Percentiles rank a stretch among this genome's conserved stretches.
These are phyloP conservation scores for Papilio demoleus DNA, from an alignment of 2,888 invertebrate species.

Conservation along the genomic window DNA sequence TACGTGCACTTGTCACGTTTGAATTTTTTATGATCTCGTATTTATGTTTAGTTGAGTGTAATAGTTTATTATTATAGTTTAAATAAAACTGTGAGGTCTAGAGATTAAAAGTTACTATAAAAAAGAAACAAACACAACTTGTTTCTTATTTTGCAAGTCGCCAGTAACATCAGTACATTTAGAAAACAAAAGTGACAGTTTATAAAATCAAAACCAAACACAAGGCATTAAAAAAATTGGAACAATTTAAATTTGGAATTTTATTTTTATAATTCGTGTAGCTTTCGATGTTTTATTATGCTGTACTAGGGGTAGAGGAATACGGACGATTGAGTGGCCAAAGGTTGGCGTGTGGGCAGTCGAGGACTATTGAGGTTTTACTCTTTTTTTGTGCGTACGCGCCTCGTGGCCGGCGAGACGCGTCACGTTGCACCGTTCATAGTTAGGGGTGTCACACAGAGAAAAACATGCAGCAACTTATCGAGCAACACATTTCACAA, in stretches of 20 bases:
- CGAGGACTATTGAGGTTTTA: constrained; percentile 75
- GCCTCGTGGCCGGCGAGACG: constrained; percentile 49
- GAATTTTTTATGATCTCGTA: constrained; percentile 6
- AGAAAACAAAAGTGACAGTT: not conserved
- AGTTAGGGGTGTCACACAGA: constrained; percentile 29
- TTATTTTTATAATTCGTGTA: constrained; percentile 38
- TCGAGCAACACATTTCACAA: not conserved
- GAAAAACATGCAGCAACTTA: not conserved
- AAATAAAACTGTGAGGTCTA: not conserved
- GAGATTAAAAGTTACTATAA: not conserved
- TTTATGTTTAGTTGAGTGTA: not conserved
- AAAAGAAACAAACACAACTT: not conserved
- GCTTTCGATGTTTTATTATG: constrained; percentile 57
- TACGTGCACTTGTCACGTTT: constrained; percentile 22
- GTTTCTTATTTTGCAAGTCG: not conserved
- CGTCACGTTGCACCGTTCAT: constrained; percentile 43
- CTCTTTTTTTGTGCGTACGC: constrained; percentile 69
- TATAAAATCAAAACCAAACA: not conserved
- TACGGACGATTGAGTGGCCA: constrained; percentile 79
- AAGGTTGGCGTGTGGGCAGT: constrained; percentile 80
- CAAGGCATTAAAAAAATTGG: not conserved
- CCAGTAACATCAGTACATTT: not conserved
- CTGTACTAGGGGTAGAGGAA: constrained; percentile 63
- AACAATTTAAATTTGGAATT: too few species aligned
- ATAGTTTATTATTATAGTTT: not conserved